Evolutionary conservation across 1,140 invertebrate species (phyloP), one percentile per base, ranked within the genome.

Genomic region (Neocloeon triangulifer): DNA sequence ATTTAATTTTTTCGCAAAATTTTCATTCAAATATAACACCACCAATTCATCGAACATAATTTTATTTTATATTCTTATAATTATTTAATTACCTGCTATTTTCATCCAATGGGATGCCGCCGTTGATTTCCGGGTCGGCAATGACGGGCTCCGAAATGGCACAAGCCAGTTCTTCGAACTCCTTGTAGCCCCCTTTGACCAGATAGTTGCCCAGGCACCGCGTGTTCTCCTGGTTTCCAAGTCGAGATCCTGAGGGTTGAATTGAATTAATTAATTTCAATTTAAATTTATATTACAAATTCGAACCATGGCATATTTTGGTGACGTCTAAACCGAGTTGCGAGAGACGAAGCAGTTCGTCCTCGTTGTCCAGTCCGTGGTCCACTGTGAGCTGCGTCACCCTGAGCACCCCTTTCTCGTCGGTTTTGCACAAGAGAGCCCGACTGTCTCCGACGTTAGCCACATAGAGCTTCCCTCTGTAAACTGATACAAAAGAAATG

Each of bases 141-240:
- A 82, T 74, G 5, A 89, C 71, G 3, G 84, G 82, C 44, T 88
- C 80, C 4, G 65, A 51, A 4, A 47, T 49, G 0, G 81, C 78
- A 25, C 52, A 44, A 18, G 61, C 54, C 33, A 81, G 52, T 36
- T 69, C 64, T 13, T 81, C 74, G 45, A 81, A 76, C 35, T 86
- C 80, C 48, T 70, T 76, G 41, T 85, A 86, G 4, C 73, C 70
- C 2, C 73, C 77, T 55, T 91, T 89, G 0, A 88, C 69, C 36
- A 77, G 55, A 46, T 85, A 86, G 53, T 89, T 86, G n/a, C 84
- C 82, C 14, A 91, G 53, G 43, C 82, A 88, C 21, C 84, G 51
- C 0, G 67, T 85, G 43, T 67, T 73, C 32, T 64, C 61, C 47
- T 76, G 70, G 49, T 75, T 76, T 18, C 72, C 72, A 25, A 77